Evolutionary conservation across 92 coral and sea anemone species (phyloP).

Genomic region (Zoanthus gigantus): DNA sequence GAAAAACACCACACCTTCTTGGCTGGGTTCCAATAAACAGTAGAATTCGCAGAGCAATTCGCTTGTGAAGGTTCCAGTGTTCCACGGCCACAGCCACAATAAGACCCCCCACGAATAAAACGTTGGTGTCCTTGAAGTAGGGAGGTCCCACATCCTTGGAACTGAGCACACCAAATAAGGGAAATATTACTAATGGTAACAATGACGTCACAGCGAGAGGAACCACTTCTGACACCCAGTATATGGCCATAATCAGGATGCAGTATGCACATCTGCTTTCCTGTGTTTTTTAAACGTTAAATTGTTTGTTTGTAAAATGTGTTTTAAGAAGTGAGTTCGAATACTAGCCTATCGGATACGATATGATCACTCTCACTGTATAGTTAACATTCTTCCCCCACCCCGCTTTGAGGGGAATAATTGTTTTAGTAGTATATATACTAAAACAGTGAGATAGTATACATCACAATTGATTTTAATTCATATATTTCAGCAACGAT

Average conservation of each 20-base stretch:
- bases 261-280: slow-evolving; percentile 94
- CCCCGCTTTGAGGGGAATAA: no score
- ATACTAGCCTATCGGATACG: no score
- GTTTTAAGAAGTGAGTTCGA: background rate
- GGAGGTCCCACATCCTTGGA: slow-evolving; percentile 89
- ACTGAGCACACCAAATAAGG: slow-evolving; percentile 93
- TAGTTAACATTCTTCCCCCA: no score
- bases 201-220: slow-evolving; percentile 95
- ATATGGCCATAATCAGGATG: slow-evolving; percentile 93
- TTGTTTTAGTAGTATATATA: no score
- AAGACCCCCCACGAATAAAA: slow-evolving; percentile 91
- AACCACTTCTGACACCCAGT: slow-evolving; percentile 97
- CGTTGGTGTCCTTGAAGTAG: slow-evolving; percentile 93
- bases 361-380: no score
- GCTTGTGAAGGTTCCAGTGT: slow-evolving; percentile 96
- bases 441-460: no score
- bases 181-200: slow-evolving; percentile 89
- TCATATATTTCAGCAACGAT: no score
- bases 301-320: background rate
- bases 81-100: slow-evolving; percentile 97
- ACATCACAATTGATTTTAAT: no score
- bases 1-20: slow-evolving; percentile 65
- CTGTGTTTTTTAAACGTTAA: slow-evolving; percentile 35
- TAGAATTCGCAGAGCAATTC: slow-evolving; percentile 91
- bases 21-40: slow-evolving; percentile 91